These are phyloP conservation scores for Drosophila ogumai DNA, from an alignment of 1,140 invertebrate species.

Conservation along the genomic window DNA sequence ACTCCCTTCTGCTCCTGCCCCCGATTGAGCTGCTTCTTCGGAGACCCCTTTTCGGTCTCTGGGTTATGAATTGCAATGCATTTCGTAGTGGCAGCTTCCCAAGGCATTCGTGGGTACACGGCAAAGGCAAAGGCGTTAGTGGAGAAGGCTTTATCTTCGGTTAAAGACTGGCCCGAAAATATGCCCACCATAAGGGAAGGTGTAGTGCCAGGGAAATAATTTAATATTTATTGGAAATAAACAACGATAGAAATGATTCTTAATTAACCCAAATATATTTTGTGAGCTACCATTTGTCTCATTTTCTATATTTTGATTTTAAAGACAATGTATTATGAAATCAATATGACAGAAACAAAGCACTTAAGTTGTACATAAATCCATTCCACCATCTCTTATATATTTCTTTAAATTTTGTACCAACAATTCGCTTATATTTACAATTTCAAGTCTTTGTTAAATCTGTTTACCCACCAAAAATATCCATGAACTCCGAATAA, in stretches of 20 bases:
- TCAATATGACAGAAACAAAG: too few relatives aligned
- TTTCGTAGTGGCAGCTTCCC: constrained; percentile 47
- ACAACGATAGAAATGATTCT: background rate
- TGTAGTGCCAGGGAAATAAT: constrained; percentile 10
- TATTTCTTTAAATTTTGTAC: too few relatives aligned
- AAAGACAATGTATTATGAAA: too few relatives aligned
- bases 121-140: background rate
- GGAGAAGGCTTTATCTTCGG: background rate
- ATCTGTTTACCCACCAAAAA: background rate
- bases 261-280: too few relatives aligned
- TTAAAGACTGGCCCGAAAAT: background rate
- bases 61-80: constrained; percentile 67
- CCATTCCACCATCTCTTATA: too few relatives aligned
- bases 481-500: too few relatives aligned
- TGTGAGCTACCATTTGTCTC: too few relatives aligned
- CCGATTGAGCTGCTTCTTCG: constrained; percentile 22
- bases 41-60: constrained; percentile 4
- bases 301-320: too few relatives aligned
- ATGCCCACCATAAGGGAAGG: background rate
- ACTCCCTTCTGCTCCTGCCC: background rate
- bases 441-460: background rate
- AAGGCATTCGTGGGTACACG: constrained; percentile 12
- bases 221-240: constrained; percentile 36
- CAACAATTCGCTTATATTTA: background rate
- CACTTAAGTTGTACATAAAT: too few relatives aligned